Evolutionary conservation across 2,113 vertebrate species (phyloP), one percentile per base, ranked within the genome.

Genomic region (Paramisgurnus dabryanus): DNA sequence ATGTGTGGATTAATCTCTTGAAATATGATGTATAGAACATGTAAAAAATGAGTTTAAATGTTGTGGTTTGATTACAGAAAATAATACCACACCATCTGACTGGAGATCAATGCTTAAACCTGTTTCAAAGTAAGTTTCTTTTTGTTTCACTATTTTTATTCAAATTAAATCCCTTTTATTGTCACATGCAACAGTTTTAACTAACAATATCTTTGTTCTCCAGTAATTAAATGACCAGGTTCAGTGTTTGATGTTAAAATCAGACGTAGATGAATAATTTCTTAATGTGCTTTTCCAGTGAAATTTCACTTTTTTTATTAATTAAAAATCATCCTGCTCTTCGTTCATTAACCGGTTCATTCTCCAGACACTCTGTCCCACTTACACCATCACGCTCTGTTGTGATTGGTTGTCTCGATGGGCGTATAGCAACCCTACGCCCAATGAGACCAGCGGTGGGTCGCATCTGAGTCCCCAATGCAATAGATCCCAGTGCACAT

Each of bases 31-130:
- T 53, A 2, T 10, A 49, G 12, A 53, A 53, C 49, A 49, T 49
- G 4, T 11, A 53, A 53, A 13, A 22, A 53, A 6, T 13, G 1
- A 5, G 50, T 58, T 58, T 18, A 68, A 41, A 43, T 34, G 0
- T 18, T 67, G n/a, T n/a, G 15, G 22, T 65, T 1, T 22, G 10
- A 50, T 17, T 39, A 82, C 81, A 86, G 90, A 88, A 41, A 85
- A 27, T 0, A 67, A 66, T 39, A 89, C 84, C 0, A 79, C 87
- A 18, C 96, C 96, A 0, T 88, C 91, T 4, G 93, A 91, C 1
- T 98, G 98, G 97, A 93, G 96, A 82, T 89, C 93, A 0, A 93
- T n/a, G 11, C 79, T 98, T 83, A 98, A 95, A 79, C 95, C 96
- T 0, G 82, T 97, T 77, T 43, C 43, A 0, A 92, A 78, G 90